Evolutionary conservation across 2,888 invertebrate species (phyloP).

Genomic region (Apocheima hispidaria): DNA sequence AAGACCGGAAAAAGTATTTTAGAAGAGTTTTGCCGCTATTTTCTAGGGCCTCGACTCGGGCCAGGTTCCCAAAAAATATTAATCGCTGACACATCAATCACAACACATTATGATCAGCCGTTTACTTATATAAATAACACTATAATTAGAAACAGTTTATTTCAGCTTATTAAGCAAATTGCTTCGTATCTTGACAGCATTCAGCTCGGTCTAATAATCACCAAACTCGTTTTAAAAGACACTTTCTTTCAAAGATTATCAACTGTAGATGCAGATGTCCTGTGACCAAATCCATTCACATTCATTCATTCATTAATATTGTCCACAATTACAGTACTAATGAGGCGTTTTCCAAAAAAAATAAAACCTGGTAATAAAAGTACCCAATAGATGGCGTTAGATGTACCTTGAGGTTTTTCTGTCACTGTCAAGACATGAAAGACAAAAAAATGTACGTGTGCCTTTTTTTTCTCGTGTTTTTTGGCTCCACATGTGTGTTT

Average conservation of each 20-base stretch:
- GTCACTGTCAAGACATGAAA: no score
- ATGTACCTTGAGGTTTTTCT: no score
- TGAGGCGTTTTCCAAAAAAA: no score
- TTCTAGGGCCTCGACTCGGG: not conserved
- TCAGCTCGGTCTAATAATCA: constrained; percentile 44
- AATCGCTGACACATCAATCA: constrained; percentile 24
- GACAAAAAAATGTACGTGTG: no score
- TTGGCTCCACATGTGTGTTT: no score
- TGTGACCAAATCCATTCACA: no score
- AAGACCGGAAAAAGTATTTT: no score
- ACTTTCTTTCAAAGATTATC: constrained; percentile 48
- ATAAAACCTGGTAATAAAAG: no score
- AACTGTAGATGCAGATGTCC: not conserved
- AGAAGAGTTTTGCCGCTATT: not conserved
- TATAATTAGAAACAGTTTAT: constrained; percentile 45
- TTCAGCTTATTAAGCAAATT: constrained; percentile 50
- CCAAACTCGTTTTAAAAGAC: constrained; percentile 41
- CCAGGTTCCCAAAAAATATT: constrained; percentile 3
- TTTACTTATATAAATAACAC: constrained; percentile 33
- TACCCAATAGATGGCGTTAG: no score
- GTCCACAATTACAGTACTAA: no score
- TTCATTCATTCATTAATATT: no score
- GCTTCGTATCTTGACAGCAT: constrained; percentile 39
- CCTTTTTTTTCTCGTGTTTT: no score
- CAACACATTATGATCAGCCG: constrained; percentile 14